Evolutionary conservation across 2,113 vertebrate species (phyloP).

Genomic region (Orycteropus afer): DNA sequence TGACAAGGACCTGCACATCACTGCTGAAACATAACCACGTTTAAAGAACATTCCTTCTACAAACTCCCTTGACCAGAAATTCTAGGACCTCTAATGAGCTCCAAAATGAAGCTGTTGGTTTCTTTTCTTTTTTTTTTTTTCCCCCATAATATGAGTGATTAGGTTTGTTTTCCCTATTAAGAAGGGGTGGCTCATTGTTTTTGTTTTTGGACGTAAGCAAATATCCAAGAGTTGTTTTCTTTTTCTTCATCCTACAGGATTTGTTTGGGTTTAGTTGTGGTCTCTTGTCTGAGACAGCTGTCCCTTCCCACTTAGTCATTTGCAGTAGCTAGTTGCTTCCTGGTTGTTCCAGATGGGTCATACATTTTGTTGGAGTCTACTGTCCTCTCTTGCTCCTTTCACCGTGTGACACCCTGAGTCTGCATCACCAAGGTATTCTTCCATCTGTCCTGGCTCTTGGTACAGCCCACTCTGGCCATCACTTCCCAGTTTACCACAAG

Average conservation of each 20-base stretch:
- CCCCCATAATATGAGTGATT: too few relatives aligned
- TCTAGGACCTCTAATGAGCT: conserved; percentile 42
- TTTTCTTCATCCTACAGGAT: conserved; percentile 2
- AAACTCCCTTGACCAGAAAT: conserved; percentile 44
- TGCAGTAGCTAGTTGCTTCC: background rate
- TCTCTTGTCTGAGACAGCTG: background rate
- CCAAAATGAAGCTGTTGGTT: conserved; percentile 55
- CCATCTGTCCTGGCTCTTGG: background rate
- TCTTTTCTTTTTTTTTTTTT: too few relatives aligned
- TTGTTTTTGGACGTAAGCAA: conserved; percentile 2
- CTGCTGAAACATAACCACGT: conserved; percentile 50
- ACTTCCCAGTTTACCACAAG: background rate
- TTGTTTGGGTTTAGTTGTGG: background rate
- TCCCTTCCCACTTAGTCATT: conserved; percentile 34
- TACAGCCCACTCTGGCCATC: background rate
- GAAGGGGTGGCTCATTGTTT: conserved; percentile 18
- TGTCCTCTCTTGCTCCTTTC: background rate
- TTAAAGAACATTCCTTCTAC: conserved; percentile 56
- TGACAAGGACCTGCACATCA: conserved; percentile 62
- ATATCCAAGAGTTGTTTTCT: background rate
- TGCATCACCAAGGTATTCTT: conserved; percentile 22
- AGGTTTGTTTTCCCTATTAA: conserved; percentile 22
- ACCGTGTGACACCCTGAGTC: background rate
- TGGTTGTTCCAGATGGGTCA: background rate
- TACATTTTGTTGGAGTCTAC: background rate